Evolutionary conservation across 2,113 vertebrate species (phyloP), one percentile per base, ranked within the genome.

Genomic region (Saguinus midas): DNA sequence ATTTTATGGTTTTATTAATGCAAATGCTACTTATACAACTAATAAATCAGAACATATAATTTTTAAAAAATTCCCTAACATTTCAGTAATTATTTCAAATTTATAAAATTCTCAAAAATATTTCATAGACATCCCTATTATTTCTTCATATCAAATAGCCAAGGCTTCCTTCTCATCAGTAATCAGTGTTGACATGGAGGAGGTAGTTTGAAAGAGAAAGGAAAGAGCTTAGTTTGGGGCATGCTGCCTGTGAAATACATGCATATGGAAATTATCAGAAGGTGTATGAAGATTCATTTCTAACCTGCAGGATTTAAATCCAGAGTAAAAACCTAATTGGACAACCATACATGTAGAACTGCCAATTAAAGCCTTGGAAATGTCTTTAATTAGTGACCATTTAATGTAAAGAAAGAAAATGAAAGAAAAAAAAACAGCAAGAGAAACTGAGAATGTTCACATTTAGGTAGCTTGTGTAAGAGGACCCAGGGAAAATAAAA

Each of bases 11-110:
- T 88, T 76, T 76, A 88, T 88, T 76, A 40, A 68, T 68, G n/a
- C 9, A 68, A 76, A 88, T 6, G 20, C 48, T 75, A 68, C 20
- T 48, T 68, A 76, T 45, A 57, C 13, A 48, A 35, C 43, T 16
- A 80, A 81, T 32, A 84, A 55, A 55, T 87, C 23, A 87, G 90
- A 87, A 50, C 6, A 45, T 40, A 32, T 40, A 80, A 66, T 45
- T 80, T 84, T 27, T 90, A 82, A 94, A 83, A 55, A 45, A 32
- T 13, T 9, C 37, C 68, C 64, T 90, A 84, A 37, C 50, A 85
- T 72, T 76, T 84, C 43, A 48, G 8, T 72, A 93, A 96, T 76
- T 6, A 79, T 64, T 78, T 87, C 32, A 96, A 83, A 87, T 83
- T 27, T 48, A 90, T 35, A 96, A 72, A 85, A 95, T 48, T 83